Evolutionary conservation across 2,113 vertebrate species (phyloP).

Genomic region (Loxodonta africana): DNA sequence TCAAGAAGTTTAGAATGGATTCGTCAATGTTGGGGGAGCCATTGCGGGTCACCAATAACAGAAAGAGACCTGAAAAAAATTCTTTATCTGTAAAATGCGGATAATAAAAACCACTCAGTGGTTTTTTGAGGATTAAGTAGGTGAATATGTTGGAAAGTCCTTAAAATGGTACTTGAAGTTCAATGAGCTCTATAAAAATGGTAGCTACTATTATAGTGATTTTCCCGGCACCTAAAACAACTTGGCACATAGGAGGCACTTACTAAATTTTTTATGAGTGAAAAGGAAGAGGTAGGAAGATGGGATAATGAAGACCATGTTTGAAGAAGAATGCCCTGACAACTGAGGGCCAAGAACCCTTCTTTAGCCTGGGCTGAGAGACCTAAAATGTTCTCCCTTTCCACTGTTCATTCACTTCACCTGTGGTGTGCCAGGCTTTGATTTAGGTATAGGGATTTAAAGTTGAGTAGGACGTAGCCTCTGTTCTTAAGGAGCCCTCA

Average conservation of each 20-base stretch:
- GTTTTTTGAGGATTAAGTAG: neutral
- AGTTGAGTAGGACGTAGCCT: neutral
- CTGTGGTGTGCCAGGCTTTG: neutral
- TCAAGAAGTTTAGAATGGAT: neutral
- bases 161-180: neutral
- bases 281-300: neutral
- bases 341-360: neutral
- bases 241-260: neutral
- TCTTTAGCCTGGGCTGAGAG: neutral
- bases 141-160: neutral
- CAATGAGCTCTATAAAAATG: neutral
- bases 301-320: neutral
- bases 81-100: neutral
- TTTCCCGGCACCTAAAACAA: neutral
- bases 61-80: neutral
- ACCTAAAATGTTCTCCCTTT: neutral
- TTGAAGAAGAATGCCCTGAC: neutral
- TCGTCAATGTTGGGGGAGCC: neutral
- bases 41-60: no score
- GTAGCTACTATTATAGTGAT: neutral
- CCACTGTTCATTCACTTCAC: neutral
- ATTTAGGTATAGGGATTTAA: neutral
- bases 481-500: neutral
- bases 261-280: neutral
- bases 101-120: neutral